Evolutionary conservation across 2,113 vertebrate species (phyloP).

Genomic region (Pungitius pungitius): DNA sequence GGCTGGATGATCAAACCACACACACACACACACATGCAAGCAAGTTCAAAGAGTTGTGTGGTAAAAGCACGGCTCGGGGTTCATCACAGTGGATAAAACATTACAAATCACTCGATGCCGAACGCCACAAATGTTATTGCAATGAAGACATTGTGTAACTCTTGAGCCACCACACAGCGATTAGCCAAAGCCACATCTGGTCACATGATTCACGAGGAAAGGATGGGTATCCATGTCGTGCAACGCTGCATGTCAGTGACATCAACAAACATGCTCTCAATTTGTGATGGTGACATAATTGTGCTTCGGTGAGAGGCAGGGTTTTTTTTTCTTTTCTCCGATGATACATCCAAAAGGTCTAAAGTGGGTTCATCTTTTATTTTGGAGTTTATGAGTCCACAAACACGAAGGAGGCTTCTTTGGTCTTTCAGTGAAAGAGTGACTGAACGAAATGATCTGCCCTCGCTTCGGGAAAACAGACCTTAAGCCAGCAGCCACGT

Average conservation of each 20-base stretch:
- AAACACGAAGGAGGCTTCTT: neutral
- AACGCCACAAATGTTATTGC: slow-evolving; percentile 28
- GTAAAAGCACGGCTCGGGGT: slow-evolving; percentile 22
- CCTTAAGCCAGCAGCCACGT: neutral
- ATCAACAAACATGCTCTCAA: neutral
- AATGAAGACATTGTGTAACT: slow-evolving; percentile 48
- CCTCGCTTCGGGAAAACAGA: slow-evolving; percentile 11
- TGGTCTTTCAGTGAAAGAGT: neutral
- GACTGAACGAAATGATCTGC: slow-evolving; percentile 2
- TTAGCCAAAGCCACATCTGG: slow-evolving; percentile 37
- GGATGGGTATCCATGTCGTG: neutral
- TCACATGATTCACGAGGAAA: slow-evolving; percentile 15
- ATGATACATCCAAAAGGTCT: neutral
- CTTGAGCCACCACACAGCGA: slow-evolving; percentile 15
- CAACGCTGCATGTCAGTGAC: slow-evolving; percentile 15
- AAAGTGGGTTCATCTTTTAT: neutral
- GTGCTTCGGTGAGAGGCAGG: neutral
- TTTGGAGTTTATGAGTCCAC: neutral
- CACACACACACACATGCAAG: slow-evolving; percentile 1
- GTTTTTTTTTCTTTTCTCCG: slow-evolving; percentile 3
- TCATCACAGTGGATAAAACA: slow-evolving; percentile 32
- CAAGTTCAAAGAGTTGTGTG: slow-evolving; percentile 44
- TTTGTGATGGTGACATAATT: slow-evolving; percentile 2
- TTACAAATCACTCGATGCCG: slow-evolving; percentile 37
- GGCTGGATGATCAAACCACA: slow-evolving; percentile 44